These are phyloP conservation scores for sheep (Ovis aries) DNA, from an alignment of 2,113 vertebrate species.

Conservation along the genomic window DNA sequence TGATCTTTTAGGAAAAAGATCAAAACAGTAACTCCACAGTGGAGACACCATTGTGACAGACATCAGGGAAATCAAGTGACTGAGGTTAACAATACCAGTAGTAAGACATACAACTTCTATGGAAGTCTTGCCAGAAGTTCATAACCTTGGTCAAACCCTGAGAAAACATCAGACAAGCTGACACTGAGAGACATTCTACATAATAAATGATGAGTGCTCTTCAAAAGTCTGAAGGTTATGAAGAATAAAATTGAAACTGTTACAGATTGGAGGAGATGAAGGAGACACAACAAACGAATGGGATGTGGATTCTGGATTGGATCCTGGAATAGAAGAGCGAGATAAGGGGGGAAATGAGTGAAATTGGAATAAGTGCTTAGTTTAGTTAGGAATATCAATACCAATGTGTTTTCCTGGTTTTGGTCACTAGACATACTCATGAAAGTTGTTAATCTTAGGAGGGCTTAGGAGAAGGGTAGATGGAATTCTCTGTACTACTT, in stretches of 20 bases:
- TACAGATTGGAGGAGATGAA: not conserved
- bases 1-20: not conserved
- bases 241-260: not conserved
- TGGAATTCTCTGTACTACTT: not conserved
- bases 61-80: not conserved
- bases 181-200: not conserved
- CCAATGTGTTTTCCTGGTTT: not conserved
- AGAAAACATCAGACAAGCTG: not conserved
- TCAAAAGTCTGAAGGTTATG: not conserved
- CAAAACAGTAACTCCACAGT: not conserved
- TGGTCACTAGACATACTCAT: not conserved
- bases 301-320: not conserved
- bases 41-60: not conserved
- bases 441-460: not conserved
- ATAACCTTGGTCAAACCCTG: not conserved
- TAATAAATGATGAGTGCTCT: not conserved
- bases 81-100: not conserved
- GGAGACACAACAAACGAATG: rapidly evolving
- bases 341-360: not conserved
- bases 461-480: not conserved
- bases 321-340: not conserved
- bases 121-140: not conserved
- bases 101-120: not conserved
- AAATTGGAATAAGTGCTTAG: not conserved
- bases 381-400: not conserved